Conservation (phyloP, 1,140 invertebrate genomes). For the Pristionchus pacificus region DNA sequence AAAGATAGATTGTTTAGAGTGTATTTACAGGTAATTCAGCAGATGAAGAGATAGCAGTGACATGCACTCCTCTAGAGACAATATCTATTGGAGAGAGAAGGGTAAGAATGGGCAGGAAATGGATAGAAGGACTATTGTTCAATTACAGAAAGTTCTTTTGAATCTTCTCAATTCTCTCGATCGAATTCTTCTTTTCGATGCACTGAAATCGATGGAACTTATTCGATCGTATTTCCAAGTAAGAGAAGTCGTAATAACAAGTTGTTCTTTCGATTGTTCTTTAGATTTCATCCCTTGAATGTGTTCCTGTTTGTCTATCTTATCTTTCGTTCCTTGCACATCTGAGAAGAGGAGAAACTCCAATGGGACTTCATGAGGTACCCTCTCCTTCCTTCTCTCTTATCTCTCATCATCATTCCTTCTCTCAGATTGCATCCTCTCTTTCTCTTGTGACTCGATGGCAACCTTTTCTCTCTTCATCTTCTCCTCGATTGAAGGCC, state of each 20-base stretch:
- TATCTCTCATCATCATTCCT: background rate
- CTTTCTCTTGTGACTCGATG: background rate
- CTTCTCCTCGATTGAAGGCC: background rate
- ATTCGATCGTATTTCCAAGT: background rate
- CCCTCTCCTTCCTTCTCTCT: background rate
- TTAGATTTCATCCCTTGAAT: background rate
- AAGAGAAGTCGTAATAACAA: background rate
- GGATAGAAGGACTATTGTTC: background rate
- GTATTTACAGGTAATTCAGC: background rate
- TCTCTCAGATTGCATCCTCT: background rate
- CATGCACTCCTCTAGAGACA: background rate
- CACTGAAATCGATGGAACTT: background rate
- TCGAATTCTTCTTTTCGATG: background rate
- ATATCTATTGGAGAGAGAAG: background rate
- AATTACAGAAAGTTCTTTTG: background rate
- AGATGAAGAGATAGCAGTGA: background rate
- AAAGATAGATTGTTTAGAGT: too few relatives aligned
- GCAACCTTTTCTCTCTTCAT: background rate
- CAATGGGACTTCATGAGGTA: background rate
- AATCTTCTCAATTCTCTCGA: background rate
- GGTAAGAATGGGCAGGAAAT: too few relatives aligned
- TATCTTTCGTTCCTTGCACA: slow-evolving; percentile 17
- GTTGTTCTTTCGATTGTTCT: background rate
- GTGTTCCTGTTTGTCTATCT: background rate
- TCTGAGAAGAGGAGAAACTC: slow-evolving; percentile 4